These are phyloP conservation scores for Orthosia cruda DNA, from an alignment of 2,888 invertebrate species.

Conservation along the genomic window DNA sequence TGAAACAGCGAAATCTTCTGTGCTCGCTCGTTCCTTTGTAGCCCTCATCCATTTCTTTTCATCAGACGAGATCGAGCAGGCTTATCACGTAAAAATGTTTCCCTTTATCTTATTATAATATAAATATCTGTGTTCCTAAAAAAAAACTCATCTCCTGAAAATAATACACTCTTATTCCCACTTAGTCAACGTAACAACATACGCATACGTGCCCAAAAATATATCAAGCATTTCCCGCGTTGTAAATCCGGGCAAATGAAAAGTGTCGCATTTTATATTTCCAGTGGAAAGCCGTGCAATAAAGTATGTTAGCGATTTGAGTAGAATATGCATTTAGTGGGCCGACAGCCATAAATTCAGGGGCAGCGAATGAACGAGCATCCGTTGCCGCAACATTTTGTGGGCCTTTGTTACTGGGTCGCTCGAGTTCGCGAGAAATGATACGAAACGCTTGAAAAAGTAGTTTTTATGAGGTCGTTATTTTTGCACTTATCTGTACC, in stretches of 20 bases:
- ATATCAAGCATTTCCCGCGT: constrained; percentile 59
- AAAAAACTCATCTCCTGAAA: constrained; percentile 8
- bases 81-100: background rate
- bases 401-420: constrained; percentile 71
- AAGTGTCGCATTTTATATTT: constrained; percentile 78
- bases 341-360: constrained; percentile 82
- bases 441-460: constrained; percentile 58
- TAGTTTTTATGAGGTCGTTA: constrained; percentile 10
- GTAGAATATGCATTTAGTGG: constrained; percentile 84
- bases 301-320: constrained; percentile 81
- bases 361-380: constrained; percentile 79
- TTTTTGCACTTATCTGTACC: constrained; percentile 16
- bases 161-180: constrained; percentile 14
- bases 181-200: constrained; percentile 23
- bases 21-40: too few relatives aligned
- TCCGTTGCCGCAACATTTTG: constrained; percentile 77
- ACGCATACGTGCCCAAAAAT: constrained; percentile 40
- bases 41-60: background rate
- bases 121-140: background rate
- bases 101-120: background rate
- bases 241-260: constrained; percentile 70
- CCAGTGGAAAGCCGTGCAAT: constrained; percentile 77
- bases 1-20: too few relatives aligned
- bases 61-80: too few relatives aligned
- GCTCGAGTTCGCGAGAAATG: constrained; percentile 69